Evolutionary conservation across 2,797 vertebrate species (phyloP), one percentile per base, ranked within the genome.

Genomic region (Micrastur ruficollis): DNA sequence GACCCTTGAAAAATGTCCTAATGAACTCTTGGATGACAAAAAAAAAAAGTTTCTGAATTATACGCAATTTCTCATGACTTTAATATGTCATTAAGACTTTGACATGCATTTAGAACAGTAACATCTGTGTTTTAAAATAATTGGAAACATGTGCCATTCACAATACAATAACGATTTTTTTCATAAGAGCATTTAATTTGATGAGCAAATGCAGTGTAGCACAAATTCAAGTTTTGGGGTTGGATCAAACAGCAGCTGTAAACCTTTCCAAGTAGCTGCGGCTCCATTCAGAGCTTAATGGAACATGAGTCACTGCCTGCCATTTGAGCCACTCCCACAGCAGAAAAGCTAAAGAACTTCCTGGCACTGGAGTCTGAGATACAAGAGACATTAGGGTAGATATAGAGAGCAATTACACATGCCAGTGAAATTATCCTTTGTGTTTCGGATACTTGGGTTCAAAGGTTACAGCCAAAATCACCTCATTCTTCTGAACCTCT

Each of bases 191-290:
- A 31, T 92, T 95, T 86, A 87, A 81, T 93, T 94, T 94, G 76
- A 75, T 91, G 78, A 95, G 36, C 25, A 91, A 95, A 92, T 75
- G 50, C 38, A 82, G 10, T 34, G 50, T 82, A 73, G 36, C 32
- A 84, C 49, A 96, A 88, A 94, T 76, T 22, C 16, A 72, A 83
- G 59, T 62, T 89, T 66, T 93, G 74, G 52, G 68, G 21, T 46
- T 86, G 82, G 74, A 90, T 91, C 71, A 96, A 94, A 76, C 15
- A 71, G 26, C 94, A 97, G 44, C 80, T 93, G 36, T 94, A 97
- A 95, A 84, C 68, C 49, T 95, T 93, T 96, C 80, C 81, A 90
- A 90, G 38, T 47, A 72, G 42, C 32, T 93, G 84, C 3, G 44
- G 62, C 59, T 90, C 42, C 63, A 79, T 95, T 85, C 70, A 29